Conservation (phyloP, 37 sponge, comb jelly and placozoan species). For the Crambe crambe region DNA sequence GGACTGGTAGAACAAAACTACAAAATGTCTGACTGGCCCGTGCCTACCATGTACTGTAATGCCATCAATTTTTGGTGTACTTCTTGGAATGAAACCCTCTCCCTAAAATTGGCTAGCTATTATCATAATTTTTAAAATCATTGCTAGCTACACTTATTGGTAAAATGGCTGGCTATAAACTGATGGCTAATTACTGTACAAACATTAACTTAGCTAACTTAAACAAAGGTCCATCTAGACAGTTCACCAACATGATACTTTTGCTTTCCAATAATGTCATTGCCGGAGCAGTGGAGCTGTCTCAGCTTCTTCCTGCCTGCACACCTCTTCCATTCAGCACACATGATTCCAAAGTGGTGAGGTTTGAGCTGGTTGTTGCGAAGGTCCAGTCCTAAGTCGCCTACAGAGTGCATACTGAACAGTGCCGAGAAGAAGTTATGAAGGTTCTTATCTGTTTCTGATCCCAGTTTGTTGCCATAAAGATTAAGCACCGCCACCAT, state of each 20-base stretch:
- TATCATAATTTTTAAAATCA: no score
- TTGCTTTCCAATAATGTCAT: constrained; percentile 1
- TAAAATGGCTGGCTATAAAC: no score
- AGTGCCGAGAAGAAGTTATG: constrained; percentile 5
- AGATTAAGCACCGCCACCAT: background rate
- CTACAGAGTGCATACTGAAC: background rate
- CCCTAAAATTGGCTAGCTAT: no score
- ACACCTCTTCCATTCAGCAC: constrained; percentile 3
- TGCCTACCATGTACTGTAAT: no score
- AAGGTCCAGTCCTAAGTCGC: constrained; percentile 1
- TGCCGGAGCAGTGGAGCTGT: constrained; percentile 5
- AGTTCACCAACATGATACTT: background rate
- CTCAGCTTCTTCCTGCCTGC: constrained; percentile 19
- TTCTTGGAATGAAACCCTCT: no score
- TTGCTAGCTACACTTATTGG: no score
- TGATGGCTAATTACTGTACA: no score
- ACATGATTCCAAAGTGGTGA: constrained; percentile 10
- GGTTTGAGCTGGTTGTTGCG: constrained; percentile 3
- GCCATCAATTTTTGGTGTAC: no score
- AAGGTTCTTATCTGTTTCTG: constrained; percentile 1
- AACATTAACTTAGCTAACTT: no score
- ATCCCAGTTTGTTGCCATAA: background rate
- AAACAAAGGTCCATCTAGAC: constrained; percentile 12
- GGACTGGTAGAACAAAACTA: no score
- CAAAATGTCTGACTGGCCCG: no score